A percentile compares a stretch with the other conserved stretches of the same genome.
Evolutionary conservation across 2,113 vertebrate genomes (phyloP).

Genomic region (Macroglossus sobrinus): DNA sequence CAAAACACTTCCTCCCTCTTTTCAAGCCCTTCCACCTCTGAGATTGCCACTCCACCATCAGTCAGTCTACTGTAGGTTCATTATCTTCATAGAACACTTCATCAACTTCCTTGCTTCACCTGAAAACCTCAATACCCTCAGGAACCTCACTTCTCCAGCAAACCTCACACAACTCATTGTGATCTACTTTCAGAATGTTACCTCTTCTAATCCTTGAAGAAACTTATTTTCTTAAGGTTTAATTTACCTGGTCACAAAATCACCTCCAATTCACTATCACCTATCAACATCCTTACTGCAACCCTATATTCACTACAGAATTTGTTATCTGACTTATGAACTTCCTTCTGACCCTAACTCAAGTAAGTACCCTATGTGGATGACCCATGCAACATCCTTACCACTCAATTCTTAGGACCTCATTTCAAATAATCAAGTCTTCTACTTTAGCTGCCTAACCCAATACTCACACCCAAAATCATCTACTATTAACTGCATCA

Average conservation of each 20-base stretch:
- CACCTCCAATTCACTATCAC: background rate
- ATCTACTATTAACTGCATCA: background rate
- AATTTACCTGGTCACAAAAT: background rate
- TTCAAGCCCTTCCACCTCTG: background rate
- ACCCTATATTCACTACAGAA: background rate
- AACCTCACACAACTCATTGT: background rate
- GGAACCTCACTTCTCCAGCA: background rate
- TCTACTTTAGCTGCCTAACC: background rate
- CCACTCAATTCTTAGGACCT: background rate
- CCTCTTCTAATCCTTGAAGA: background rate
- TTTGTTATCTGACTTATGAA: background rate
- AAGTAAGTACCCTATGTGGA: too few relatives aligned
- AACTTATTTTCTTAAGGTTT: background rate
- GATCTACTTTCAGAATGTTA: background rate
- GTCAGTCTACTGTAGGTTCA: too few relatives aligned
- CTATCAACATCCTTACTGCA: background rate
- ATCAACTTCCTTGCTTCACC: background rate
- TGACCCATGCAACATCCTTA: background rate
- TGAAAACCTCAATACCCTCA: background rate
- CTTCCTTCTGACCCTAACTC: background rate
- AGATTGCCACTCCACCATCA: background rate
- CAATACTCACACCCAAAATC: background rate
- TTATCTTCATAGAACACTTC: background rate
- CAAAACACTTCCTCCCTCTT: background rate
- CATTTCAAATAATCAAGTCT: background rate